These are phyloP conservation scores for Tenthredo notha DNA, from an alignment of 2,888 invertebrate genomes.

Conservation along the genomic window DNA sequence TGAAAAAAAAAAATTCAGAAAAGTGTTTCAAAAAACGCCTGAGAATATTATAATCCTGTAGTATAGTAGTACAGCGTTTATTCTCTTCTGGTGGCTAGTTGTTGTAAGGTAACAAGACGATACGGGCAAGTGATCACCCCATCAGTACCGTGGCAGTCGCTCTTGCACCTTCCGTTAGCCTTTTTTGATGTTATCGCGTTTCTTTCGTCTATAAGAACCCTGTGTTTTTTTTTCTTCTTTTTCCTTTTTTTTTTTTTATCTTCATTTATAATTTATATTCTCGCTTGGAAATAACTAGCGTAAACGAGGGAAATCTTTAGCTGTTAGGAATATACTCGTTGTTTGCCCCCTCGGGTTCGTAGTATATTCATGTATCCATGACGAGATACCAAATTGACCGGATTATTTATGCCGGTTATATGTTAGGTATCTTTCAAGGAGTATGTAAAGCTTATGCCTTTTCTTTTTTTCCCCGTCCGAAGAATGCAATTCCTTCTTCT, in stretches of 20 bases:
- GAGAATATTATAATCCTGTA: neutral
- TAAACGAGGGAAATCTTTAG: slow-evolving; percentile 1
- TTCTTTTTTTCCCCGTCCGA: neutral
- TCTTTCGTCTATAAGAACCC: slow-evolving; percentile 29
- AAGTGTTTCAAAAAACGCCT: neutral
- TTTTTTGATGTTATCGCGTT: slow-evolving; percentile 46
- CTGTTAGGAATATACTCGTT: neutral
- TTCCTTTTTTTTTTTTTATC: neutral
- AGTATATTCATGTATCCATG: slow-evolving; percentile 13
- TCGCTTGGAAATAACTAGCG: slow-evolving; percentile 7
- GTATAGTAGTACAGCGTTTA: neutral
- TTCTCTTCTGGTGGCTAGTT: neutral
- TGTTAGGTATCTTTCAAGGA: neutral
- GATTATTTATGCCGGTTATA: slow-evolving; percentile 8
- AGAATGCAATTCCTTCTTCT: neutral
- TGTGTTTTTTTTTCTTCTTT: too few species aligned
- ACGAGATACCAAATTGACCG: slow-evolving; percentile 40
- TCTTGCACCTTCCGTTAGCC: slow-evolving; percentile 51
- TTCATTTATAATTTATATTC: slow-evolving; percentile 43
- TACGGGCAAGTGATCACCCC: slow-evolving; percentile 52
- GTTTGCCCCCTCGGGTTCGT: neutral
- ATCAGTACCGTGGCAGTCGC: slow-evolving; percentile 22
- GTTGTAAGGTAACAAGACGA: slow-evolving; percentile 25
- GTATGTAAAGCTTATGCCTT: neutral
- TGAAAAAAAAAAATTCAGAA: neutral